These are phyloP conservation scores for Drosophila ananassae DNA, from an alignment of 1,140 invertebrate genomes.

Conservation along the genomic window DNA sequence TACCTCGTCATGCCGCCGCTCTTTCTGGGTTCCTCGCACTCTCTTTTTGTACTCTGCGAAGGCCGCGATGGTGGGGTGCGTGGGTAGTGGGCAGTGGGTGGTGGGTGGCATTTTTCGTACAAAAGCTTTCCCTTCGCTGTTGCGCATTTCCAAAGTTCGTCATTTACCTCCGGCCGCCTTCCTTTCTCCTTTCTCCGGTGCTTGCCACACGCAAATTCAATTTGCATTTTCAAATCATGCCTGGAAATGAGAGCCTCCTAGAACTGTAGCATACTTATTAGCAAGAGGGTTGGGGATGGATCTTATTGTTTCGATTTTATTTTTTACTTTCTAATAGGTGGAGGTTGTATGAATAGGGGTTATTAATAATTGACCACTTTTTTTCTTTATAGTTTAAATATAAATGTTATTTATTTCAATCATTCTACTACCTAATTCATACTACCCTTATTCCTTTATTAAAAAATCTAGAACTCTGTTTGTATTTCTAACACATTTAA, in stretches of 20 bases:
- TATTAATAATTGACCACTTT: too few species aligned
- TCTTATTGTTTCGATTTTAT: neutral
- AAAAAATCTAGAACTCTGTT: too few species aligned
- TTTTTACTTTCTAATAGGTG: too few species aligned
- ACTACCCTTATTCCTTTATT: too few species aligned
- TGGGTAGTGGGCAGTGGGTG: conserved; percentile 17
- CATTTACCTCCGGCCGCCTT: conserved; percentile 22
- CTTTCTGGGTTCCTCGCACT: conserved; percentile 9
- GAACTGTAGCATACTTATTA: conserved; percentile 43
- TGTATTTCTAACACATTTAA: conserved; percentile 40
- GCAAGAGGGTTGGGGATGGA: neutral
- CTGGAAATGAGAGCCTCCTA: conserved; percentile 39
- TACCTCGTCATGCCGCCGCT: conserved; percentile 8
- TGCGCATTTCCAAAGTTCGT: conserved; percentile 76
- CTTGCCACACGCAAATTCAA: conserved; percentile 55
- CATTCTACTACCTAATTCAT: too few species aligned
- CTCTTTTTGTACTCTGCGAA: conserved; percentile 37
- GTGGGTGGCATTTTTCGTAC: neutral
- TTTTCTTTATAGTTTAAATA: too few species aligned
- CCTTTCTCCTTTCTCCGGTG: neutral
- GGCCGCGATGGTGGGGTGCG: conserved; percentile 21
- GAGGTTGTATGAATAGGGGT: too few species aligned
- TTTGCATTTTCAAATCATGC: conserved; percentile 66
- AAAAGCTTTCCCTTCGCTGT: conserved; percentile 58
- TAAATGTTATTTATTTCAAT: too few species aligned